Evolutionary conservation across 2,113 vertebrate species (phyloP), one percentile per base, ranked within the genome.

Genomic region (Peromyscus polionotus): DNA sequence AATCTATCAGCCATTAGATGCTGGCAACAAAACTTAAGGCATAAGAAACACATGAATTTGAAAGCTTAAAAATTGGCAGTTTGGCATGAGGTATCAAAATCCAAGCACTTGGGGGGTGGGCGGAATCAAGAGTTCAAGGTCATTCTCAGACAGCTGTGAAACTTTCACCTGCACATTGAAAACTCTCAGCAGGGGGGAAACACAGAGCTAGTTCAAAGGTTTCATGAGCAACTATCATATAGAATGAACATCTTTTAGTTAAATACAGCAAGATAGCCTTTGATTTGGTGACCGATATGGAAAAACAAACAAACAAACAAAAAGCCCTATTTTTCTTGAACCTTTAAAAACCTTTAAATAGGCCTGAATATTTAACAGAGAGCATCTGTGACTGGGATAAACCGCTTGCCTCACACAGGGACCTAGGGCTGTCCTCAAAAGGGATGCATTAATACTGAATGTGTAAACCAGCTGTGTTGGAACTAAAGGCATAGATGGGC

Each of bases 91-190:
- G 7, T 89, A 26, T 90, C 45, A 86, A 93, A 89, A 85, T 12
- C 48, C 59, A 42, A 31, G 26, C n/a, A 24, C 59, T 63, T 63
- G n/a, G 13, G 81, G 2, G 11, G 39, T 7, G 28, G 3, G 57
- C 1, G 12, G 33, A 36, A 84, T 85, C 63, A 96, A 22, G 36
- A 22, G 63, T 87, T 68, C 65, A n/a, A 51, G 61, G 39, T 20
- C 61, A 33, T 67, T 31, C 39, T 67, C 63, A 39, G 45, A 51
- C 19, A 97, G 91, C 92, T 81, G 54, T 93, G 88, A 98, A 97
- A 95, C 95, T 93, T 97, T 95, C 90, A 97, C 95, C 68, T 96
- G 93, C 89, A 89, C 16, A 91, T 67, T 85, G 95, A 97, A 96
- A 75, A 95, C 92, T 97, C 84, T 95, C 93, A 95, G 63, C 11